phyloP scores from a whole-genome alignment of 2,888 invertebrate species.

The Drosophila fungiperda region DNA sequence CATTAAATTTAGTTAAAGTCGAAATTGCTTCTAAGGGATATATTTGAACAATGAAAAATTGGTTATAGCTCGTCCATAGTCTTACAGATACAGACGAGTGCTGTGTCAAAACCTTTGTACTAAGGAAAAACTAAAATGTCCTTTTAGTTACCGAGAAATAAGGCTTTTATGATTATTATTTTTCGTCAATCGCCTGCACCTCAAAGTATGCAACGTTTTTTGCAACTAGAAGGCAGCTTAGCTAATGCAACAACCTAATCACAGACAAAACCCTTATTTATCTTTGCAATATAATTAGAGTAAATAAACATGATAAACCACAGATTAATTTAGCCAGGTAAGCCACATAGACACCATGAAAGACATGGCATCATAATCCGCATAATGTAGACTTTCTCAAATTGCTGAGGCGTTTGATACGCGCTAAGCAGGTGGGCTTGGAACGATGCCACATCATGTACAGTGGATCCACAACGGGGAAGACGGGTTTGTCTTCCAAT shows the following conservation, averaged over 20 bases:
- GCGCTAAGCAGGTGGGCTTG: constrained; percentile 39
- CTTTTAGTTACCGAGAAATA: background rate
- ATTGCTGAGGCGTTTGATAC: constrained; percentile 20
- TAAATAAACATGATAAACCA: background rate
- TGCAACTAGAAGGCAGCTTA: too few relatives aligned
- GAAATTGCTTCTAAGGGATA: background rate
- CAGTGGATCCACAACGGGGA: constrained; percentile 46
- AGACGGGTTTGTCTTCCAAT: constrained; percentile 39
- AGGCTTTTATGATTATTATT: background rate
- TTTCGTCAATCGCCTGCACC: background rate
- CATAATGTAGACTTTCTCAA: background rate
- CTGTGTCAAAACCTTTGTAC: background rate
- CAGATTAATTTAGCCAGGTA: background rate
- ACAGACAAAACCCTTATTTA: background rate
- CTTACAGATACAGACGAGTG: background rate
- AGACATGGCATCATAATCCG: background rate
- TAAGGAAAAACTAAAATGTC: background rate
- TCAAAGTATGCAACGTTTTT: background rate
- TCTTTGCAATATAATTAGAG: background rate
- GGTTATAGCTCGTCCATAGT: background rate
- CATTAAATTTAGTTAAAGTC: background rate
- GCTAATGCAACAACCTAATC: background rate
- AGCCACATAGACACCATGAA: background rate
- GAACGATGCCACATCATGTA: constrained; percentile 60
- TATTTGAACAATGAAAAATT: background rate